phyloP scores from a whole-genome alignment of 2,888 invertebrate genomes.

The Esperia sulphurella region DNA sequence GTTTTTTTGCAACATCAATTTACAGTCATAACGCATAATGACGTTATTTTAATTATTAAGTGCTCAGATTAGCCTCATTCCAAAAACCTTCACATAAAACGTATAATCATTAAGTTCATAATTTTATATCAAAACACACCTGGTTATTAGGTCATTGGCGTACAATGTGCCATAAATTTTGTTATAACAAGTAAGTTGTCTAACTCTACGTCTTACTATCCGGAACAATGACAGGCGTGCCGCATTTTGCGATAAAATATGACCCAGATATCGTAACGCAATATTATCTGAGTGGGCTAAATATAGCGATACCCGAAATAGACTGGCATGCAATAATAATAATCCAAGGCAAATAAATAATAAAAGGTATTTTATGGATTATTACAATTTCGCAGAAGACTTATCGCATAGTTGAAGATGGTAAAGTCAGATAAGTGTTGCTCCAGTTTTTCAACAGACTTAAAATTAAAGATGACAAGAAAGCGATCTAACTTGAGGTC shows the following conservation, averaged over 20 bases:
- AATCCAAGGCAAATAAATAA: not conserved
- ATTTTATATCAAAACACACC: not conserved
- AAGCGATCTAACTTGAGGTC: no score
- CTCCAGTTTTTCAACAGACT: no score
- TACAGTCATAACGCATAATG: no score
- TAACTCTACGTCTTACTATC: conserved; percentile 12
- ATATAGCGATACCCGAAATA: conserved; percentile 13
- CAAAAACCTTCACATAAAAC: not conserved
- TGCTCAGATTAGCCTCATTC: no score
- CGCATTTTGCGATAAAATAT: conserved; percentile 33
- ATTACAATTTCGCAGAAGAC: no score
- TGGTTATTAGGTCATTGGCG: not conserved
- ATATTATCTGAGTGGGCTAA: conserved; percentile 23
- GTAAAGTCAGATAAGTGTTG: no score
- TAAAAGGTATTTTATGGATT: not conserved
- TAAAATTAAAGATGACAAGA: no score
- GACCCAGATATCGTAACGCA: conserved; percentile 27
- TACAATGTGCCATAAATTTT: not conserved
- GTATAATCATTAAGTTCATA: not conserved
- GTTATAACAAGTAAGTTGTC: conserved; percentile 4
- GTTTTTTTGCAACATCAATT: no score
- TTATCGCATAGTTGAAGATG: no score
- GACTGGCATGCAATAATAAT: not conserved
- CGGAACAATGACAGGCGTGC: conserved; percentile 23
- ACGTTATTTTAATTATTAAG: no score